A percentile compares a stretch with the other conserved stretches of the same genome.
phyloP scores from a whole-genome alignment of 2,113 vertebrate genomes.

The Pampusana beccarii region DNA sequence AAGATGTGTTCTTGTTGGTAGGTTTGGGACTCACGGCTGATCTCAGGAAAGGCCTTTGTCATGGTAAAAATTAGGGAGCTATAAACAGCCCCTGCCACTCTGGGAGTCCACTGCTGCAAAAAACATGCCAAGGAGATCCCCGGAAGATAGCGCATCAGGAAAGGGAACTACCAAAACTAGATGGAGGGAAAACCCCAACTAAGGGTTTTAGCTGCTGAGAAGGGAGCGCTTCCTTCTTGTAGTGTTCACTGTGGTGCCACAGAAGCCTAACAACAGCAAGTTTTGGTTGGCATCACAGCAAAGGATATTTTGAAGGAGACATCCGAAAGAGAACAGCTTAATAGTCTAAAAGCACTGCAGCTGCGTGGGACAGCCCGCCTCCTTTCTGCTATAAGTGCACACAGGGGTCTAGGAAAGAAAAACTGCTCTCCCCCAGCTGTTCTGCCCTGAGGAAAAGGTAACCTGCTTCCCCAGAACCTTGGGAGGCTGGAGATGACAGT shows the following conservation, averaged over 20 bases:
- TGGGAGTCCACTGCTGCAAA: background rate
- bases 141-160: background rate
- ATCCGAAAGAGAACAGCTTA: background rate
- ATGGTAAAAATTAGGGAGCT: background rate
- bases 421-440: fast-evolving
- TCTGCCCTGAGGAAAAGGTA: background rate
- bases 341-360: background rate
- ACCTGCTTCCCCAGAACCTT: background rate
- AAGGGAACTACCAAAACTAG: background rate
- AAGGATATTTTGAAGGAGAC: background rate
- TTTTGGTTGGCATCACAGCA: conserved; percentile 23
- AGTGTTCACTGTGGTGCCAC: fast-evolving
- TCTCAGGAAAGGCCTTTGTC: background rate
- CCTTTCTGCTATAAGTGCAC: background rate
- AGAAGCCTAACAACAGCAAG: background rate
- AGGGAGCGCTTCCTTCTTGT: background rate
- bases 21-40: background rate
- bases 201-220: background rate
- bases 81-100: background rate
- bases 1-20: background rate
- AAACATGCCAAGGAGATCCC: background rate
- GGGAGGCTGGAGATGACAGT: background rate
- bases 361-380: background rate
- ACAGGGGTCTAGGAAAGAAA: background rate
- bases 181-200: background rate